These are phyloP conservation scores for Sinocyclocheilus anshuiensis DNA, from an alignment of 2,113 vertebrate species.

Conservation along the genomic window DNA sequence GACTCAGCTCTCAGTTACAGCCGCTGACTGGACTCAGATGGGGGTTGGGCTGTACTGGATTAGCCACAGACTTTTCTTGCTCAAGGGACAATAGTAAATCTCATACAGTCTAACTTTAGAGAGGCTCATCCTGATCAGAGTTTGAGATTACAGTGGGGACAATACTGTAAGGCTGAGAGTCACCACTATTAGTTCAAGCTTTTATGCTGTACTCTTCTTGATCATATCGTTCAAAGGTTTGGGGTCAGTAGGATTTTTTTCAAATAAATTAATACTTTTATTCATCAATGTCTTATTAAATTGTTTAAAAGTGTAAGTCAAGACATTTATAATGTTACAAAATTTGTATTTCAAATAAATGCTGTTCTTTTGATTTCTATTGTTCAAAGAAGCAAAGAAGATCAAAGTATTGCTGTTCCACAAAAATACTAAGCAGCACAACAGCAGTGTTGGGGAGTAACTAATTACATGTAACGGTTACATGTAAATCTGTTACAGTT, in stretches of 20 bases:
- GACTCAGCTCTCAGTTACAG: not conserved
- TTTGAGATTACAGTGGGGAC: conserved; percentile 20
- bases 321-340: no score
- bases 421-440: no score
- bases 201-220: not conserved
- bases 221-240: not conserved
- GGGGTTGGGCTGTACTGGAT: conserved; percentile 23
- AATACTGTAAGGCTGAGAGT: not conserved
- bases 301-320: no score
- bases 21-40: not conserved
- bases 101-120: conserved; percentile 35
- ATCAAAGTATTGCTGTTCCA: no score
- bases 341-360: no score
- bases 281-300: no score
- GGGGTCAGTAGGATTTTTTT: not conserved
- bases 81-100: conserved; percentile 12
- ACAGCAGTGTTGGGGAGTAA: no score
- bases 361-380: no score
- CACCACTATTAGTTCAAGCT: not conserved
- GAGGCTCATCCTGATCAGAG: conserved; percentile 34
- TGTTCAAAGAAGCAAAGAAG: no score
- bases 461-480: no score
- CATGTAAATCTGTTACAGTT: no score
- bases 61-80: conserved; percentile 22
- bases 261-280: not conserved